Evolutionary conservation across 2,113 vertebrate species (phyloP), one percentile per base, ranked within the genome.

Genomic region (Osmerus eperlanus): DNA sequence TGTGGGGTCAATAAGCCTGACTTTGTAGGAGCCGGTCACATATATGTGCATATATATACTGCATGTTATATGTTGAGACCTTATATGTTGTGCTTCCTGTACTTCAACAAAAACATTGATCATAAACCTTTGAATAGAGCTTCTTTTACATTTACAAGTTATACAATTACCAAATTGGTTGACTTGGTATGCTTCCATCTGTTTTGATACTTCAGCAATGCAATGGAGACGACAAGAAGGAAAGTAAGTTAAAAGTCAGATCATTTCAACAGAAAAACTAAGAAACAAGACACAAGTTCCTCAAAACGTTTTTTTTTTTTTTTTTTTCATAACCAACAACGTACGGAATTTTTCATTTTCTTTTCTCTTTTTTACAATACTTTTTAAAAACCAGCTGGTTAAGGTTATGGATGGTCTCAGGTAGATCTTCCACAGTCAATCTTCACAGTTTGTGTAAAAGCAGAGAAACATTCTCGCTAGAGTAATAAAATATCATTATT

Each of bases 401-500:
- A 91, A 94, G 91, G 91, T 93, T 91, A 88, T 92, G 91, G 85
- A 89, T 76, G 79, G 93, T 93, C 91, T 94, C 82, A 92, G 95
- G 95, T 94, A 95, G 94, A 87, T 90, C 83, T 91, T 95, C 92
- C 87, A 94, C 94, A 90, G 91, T 93, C 93, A 85, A 91, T 93
- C 84, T 93, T 93, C 95, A 96, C 94, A 96, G 92, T 95, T 93
- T 91, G 91, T 94, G 94, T 94, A 94, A 98, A 96, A 96, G 94
- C 94, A 89, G 92, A 93, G 89, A 92, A 91, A 91, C 87, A 91
- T 91, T 95, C 93, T 93, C 76, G 87, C 93, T 94, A 94, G 93
- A 92, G 92, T 98, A 99, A 95, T 95, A 98, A 98, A 98, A 98
- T 96, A 97, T 93, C 92, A 93, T 94, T 90, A 90, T 87, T 89